Evolutionary conservation across 35 echinoderm and acorn worm genomes (phyloP).

Genomic region (Apostichopus japonicus): DNA sequence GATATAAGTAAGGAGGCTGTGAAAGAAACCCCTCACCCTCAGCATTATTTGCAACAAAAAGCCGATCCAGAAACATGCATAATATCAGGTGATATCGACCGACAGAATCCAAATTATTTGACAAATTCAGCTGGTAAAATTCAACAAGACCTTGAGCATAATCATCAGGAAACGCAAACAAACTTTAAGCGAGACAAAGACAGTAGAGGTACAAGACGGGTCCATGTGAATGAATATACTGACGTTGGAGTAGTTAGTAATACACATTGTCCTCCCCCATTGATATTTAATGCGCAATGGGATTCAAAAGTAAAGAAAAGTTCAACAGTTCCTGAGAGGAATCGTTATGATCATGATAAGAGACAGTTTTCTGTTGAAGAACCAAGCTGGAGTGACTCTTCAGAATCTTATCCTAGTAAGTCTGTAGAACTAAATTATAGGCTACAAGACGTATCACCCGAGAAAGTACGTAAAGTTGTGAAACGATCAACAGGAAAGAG

Average conservation of each 20-base stretch:
- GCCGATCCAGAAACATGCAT: background rate
- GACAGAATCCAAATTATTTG: background rate
- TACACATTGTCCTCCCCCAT: constrained; percentile 82
- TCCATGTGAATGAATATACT: background rate
- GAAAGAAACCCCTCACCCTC: background rate
- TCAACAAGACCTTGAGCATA: background rate
- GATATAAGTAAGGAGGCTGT: background rate
- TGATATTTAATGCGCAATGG: constrained; percentile 75
- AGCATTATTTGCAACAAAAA: background rate
- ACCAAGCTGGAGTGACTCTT: constrained; percentile 18
- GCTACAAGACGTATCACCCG: background rate
- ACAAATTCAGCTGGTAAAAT: background rate
- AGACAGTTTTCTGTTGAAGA: background rate
- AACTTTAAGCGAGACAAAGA: background rate
- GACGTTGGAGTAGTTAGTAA: constrained; percentile 59
- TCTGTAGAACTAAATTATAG: constrained; percentile 54
- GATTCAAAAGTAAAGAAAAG: background rate
- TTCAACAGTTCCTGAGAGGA: background rate
- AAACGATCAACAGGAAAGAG: background rate
- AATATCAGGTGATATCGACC: background rate
- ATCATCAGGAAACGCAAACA: background rate
- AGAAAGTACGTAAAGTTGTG: constrained; percentile 50
- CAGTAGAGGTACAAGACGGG: background rate
- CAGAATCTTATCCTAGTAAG: constrained; percentile 45
- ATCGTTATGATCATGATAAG: background rate